Evolutionary conservation across 2,888 invertebrate genomes (phyloP).

Genomic region (Caenorhabditis zanzibari): DNA sequence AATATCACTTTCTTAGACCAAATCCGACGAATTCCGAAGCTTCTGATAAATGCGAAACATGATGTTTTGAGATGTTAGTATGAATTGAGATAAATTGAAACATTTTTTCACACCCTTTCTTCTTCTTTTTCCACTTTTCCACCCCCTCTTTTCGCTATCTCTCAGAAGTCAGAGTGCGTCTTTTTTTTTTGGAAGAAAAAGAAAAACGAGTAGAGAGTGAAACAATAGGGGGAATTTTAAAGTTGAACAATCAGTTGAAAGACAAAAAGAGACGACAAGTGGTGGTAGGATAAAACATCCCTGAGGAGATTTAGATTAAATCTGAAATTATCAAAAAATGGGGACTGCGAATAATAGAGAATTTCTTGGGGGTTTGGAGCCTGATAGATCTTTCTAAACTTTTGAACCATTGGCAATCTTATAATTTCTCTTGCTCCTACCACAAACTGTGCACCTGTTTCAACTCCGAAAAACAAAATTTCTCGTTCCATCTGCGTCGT

Average conservation of each 20-base stretch:
- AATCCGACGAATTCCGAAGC: neutral
- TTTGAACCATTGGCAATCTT: neutral
- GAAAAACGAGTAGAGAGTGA: constrained; percentile 1
- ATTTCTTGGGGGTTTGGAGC: too few relatives aligned
- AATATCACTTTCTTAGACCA: neutral
- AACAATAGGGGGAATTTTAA: constrained; percentile 12
- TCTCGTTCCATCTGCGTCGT: constrained; percentile 14
- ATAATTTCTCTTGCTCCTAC: too few relatives aligned
- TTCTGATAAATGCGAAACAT: neutral
- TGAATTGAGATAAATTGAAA: constrained; percentile 46
- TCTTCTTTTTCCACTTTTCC: constrained; percentile 7
- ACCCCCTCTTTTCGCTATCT: constrained; percentile 35
- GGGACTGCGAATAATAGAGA: too few relatives aligned
- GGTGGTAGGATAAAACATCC: neutral
- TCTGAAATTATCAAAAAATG: too few relatives aligned
- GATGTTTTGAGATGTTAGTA: constrained; percentile 20
- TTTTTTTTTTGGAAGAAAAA: constrained; percentile 8
- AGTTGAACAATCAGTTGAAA: constrained; percentile 22
- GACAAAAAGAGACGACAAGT: neutral
- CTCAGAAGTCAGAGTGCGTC: constrained; percentile 47
- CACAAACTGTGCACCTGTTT: constrained; percentile 3
- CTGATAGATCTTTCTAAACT: too few relatives aligned
- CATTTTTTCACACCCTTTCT: constrained; percentile 12
- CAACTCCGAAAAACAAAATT: neutral
- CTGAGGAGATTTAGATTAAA: neutral